Conservation (phyloP, 1,140 invertebrate genomes). For the Thaumetopoea pityocampa region DNA sequence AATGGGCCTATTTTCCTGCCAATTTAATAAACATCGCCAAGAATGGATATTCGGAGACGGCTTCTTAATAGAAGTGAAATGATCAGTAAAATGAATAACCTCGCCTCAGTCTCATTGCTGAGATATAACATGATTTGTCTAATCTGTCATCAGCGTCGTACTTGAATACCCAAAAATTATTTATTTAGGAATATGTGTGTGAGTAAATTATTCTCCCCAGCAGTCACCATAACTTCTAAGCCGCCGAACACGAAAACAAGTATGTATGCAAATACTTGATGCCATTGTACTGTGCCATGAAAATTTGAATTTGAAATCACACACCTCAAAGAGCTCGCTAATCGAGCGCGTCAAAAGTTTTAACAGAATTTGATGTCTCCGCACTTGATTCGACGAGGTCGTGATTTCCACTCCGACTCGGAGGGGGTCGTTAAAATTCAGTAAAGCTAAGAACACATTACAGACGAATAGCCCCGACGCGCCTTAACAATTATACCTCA, state of each 20-base stretch:
- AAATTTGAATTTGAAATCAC: constrained; percentile 19
- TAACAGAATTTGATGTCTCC: constrained; percentile 14
- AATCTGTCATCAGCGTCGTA: no score
- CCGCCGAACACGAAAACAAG: background rate
- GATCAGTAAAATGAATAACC: no score
- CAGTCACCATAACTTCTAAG: no score
- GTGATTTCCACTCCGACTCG: constrained; percentile 8
- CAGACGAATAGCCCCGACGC: constrained; percentile 24
- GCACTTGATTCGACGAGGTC: constrained; percentile 7
- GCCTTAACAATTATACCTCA: constrained; percentile 32
- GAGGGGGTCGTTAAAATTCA: constrained; percentile 28
- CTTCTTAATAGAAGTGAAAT: no score
- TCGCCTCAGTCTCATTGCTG: no score
- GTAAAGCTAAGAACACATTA: constrained; percentile 36
- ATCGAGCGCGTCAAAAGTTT: constrained; percentile 23
- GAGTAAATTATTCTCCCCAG: no score
- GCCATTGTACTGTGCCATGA: background rate
- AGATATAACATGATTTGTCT: no score
- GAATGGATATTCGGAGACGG: no score
- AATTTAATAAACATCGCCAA: no score
- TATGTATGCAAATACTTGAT: background rate
- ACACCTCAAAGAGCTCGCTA: constrained; percentile 11
- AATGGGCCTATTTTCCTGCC: no score
- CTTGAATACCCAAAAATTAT: no score
- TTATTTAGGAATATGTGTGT: no score